Base-by-base conservation (phyloP, 2,113 vertebrate genomes). In the Rhagologus leucostigma region DNA sequence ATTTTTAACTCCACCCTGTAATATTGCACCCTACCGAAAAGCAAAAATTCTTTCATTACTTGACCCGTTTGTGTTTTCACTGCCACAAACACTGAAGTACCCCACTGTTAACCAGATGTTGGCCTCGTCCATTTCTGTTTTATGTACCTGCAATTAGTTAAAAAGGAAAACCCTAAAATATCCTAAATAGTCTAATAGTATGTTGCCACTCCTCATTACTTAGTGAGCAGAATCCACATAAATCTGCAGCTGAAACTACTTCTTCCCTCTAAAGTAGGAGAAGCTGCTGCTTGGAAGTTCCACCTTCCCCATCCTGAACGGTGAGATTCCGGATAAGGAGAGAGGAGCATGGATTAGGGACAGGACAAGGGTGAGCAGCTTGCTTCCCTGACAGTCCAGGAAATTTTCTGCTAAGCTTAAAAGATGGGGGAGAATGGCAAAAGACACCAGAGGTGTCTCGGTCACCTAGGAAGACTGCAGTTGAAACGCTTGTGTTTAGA, bases 1-100 rank as follows among this genome's bases (percentile, higher is more conserved):
- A 96, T 77, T 95, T 94, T 95, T 81, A 90, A 88, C 88, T 95
- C 90, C 90, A 84, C 94, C 74, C 87, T 84, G 79, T 71, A 93
- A 84, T 94, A 94, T n/a, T 90, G 69, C 0, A 0, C 68, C 64
- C 85, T 84, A 87, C 10, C 2, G 37, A 89, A 91, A 92, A 68
- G 50, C 71, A 95, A 84, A 81, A 84, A 42, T 56, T 88, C 60
- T 69, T 88, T 68, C 71, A 70, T 69, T 55, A 13, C 55, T 77
- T 64, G 46, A 81, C 52, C 71, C 1, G 0, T 84, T 95, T 83
- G 37, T 84, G 33, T 84, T 95, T 92, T 94, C 46, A 46, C 42
- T 59, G 10, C 56, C 44, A 68, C 73, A 84, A 71, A 63, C 39
- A 62, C 65, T 89, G 69, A 71, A 84, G 49, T 73, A 47, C 24